Evolutionary conservation across 92 coral and sea anemone genomes (phyloP), one percentile per base, ranked within the genome.

Genomic region (Umimayanthus chanpuru): DNA sequence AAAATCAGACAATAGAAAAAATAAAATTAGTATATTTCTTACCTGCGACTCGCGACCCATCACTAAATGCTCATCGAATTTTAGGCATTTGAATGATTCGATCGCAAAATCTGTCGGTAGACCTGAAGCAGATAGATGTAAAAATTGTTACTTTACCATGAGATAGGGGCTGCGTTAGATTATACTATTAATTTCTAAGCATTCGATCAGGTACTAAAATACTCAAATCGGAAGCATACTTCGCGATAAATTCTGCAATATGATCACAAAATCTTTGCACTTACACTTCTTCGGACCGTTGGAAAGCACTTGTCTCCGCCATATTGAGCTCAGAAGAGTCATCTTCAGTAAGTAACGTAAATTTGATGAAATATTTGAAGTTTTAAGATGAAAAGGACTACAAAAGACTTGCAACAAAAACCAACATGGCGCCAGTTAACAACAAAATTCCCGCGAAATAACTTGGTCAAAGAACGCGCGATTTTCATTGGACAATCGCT

Each of bases 31-130:
- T n/a, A 14, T 43, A 4, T 16, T 15, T 44, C 64, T 29, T 83
- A 83, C 87, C 87, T 73, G 80, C 28, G 90, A 88, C 78, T 93
- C 99, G 49, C 95, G 81, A 77, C 97, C 94, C 77, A 78, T 84
- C n/a, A 95, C 91, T 29, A 90, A 74, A 85, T 97, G 96, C 86
- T 97, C 96, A 90, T 97, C 99, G 21, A 82, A 90, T 85, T 90
- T 93, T 25, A 91, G 92, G 88, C 99, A 97, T 50, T 81, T 85
- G 85, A 97, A 92, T 10, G 95, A 84, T 75, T 94, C 94, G 30
- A 97, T 53, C 41, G 97, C 93, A 79, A 97, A 97, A 81, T 95
- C 98, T n/a, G 93, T 80, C 41, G 98, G 91, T 53, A 95, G 73
- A 70, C 76, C 99, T 61, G 72, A 36, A n/a, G 73, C 28, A 14